These are phyloP conservation scores for Alauda arvensis DNA, from an alignment of 2,797 vertebrate genomes.

Conservation along the genomic window DNA sequence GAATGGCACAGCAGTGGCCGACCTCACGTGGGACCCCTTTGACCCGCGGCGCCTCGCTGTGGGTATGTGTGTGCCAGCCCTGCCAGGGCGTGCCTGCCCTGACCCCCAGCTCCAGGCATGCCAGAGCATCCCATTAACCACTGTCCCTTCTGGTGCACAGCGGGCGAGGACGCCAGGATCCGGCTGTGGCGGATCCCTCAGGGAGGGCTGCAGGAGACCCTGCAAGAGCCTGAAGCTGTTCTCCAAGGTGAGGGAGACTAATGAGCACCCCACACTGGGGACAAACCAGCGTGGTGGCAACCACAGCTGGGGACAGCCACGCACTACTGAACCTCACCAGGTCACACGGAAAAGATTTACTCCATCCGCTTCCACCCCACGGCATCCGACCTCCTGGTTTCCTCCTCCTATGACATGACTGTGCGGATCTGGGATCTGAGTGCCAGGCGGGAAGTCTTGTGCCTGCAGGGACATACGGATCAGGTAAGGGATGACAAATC, in stretches of 20 bases:
- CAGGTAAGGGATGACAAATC: constrained; percentile 74
- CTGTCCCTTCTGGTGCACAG: constrained; percentile 52
- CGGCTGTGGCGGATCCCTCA: constrained; percentile 86
- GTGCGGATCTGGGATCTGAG: constrained; percentile 87
- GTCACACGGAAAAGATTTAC: constrained; percentile 96
- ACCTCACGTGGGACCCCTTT: constrained; percentile 93
- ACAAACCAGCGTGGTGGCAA: neutral
- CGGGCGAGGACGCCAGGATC: constrained; percentile 91
- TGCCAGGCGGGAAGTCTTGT: constrained; percentile 67
- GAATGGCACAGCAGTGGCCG: constrained; percentile 81
- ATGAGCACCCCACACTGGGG: accelerated
- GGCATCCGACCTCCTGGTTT: constrained; percentile 84
- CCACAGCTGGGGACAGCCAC: neutral
- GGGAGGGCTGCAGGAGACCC: constrained; percentile 78
- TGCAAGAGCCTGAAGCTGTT: constrained; percentile 80
- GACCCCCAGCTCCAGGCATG: accelerated
- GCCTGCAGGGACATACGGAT: constrained; percentile 85
- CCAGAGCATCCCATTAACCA: neutral
- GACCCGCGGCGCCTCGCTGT: constrained; percentile 80
- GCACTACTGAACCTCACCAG: constrained; percentile 44
- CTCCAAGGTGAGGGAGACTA: constrained; percentile 59
- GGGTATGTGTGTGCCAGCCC: constrained; percentile 65
- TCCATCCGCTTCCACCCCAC: constrained; percentile 88
- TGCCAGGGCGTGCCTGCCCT: accelerated
- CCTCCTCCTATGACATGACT: constrained; percentile 90